A percentile compares a stretch with the other conserved stretches of the same genome.
phyloP scores from a whole-genome alignment of 2,888 invertebrate species.

The Clunio marinus region DNA sequence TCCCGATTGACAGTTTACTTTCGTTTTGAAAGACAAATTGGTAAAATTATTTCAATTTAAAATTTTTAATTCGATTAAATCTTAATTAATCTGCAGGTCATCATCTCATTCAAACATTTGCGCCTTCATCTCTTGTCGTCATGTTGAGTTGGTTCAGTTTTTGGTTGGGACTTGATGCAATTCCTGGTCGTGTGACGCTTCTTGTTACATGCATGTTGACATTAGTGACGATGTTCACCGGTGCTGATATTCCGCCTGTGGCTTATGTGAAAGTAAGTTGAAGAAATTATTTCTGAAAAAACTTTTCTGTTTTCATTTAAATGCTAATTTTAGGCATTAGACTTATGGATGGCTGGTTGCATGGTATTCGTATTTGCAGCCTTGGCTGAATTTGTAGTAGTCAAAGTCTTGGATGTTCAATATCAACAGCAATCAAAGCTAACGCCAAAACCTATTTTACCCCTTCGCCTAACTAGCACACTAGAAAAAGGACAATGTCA shows the following conservation, averaged over 20 bases:
- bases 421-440: constrained; percentile 62
- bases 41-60: constrained; percentile 45
- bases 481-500: constrained; percentile 64
- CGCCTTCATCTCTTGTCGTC: constrained; percentile 76
- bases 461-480: constrained; percentile 52
- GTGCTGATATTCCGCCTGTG: constrained; percentile 79
- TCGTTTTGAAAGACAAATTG: constrained; percentile 76
- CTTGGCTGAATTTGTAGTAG: constrained; percentile 76
- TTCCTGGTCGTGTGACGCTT: constrained; percentile 75
- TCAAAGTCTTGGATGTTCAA: constrained; percentile 73
- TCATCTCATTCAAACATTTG: constrained; percentile 79
- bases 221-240: constrained; percentile 79
- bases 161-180: constrained; percentile 79
- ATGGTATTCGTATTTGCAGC: constrained; percentile 84
- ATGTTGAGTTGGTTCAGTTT: constrained; percentile 85
- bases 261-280: constrained; percentile 74
- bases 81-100: constrained; percentile 49
- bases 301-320: not conserved
- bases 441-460: constrained; percentile 49
- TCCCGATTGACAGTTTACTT: constrained; percentile 74
- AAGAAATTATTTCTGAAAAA: not conserved
- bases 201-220: constrained; percentile 81
- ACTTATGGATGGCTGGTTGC: constrained; percentile 85
- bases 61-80: not conserved
- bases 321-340: constrained; percentile 59